These are phyloP conservation scores for Scaptomyza graminum DNA, from an alignment of 1,140 invertebrate genomes.

Conservation along the genomic window DNA sequence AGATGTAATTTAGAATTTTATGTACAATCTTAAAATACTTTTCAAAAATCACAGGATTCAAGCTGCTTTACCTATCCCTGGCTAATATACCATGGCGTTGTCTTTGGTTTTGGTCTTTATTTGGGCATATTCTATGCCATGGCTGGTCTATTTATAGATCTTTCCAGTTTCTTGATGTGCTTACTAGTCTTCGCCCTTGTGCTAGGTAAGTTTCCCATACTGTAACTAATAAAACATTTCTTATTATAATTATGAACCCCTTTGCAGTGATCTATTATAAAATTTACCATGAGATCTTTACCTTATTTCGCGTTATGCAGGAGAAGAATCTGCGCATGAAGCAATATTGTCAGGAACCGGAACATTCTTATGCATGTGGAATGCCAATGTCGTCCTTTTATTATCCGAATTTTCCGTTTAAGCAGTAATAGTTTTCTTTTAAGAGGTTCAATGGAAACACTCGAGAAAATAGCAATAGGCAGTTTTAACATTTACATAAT, in stretches of 20 bases:
- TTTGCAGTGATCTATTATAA: constrained; percentile 69
- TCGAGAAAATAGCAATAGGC: background rate
- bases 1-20: background rate
- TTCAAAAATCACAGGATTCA: constrained; percentile 35
- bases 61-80: constrained; percentile 72
- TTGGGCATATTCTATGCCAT: constrained; percentile 65
- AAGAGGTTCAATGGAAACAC: no score
- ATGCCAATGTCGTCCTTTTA: constrained; percentile 55
- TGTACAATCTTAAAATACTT: background rate
- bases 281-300: constrained; percentile 73
- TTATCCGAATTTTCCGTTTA: constrained; percentile 47
- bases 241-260: background rate
- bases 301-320: constrained; percentile 64
- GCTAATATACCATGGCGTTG: constrained; percentile 69
- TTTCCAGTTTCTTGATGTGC: constrained; percentile 70
- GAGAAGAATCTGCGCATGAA: constrained; percentile 36
- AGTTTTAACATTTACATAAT: constrained; percentile 73
- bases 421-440: constrained; percentile 21
- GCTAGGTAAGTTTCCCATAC: constrained; percentile 40
- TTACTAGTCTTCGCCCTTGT: constrained; percentile 67
- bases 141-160: constrained; percentile 68
- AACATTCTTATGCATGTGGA: constrained; percentile 41
- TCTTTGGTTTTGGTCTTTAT: constrained; percentile 65
- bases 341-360: constrained; percentile 41
- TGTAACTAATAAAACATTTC: no score